phyloP scores from a whole-genome alignment of 2,888 invertebrate genomes.

The Eupithecia inturbata region DNA sequence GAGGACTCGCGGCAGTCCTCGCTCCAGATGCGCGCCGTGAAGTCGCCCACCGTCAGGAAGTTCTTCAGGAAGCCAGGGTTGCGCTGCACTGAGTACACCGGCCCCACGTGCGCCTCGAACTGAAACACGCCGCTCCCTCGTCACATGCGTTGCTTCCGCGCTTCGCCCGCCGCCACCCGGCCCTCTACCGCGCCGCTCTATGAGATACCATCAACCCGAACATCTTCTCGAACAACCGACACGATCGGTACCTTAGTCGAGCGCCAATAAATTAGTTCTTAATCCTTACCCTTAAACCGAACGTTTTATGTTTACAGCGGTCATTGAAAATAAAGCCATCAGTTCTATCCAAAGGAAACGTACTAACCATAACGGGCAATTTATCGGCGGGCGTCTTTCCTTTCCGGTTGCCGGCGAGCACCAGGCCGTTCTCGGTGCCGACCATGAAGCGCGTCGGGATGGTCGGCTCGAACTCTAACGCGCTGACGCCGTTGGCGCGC shows the following conservation, averaged over 20 bases:
- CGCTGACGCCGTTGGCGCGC: slow-evolving; percentile 84
- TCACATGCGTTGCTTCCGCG: background rate
- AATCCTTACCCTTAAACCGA: too few species aligned
- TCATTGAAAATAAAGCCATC: background rate
- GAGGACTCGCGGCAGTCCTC: slow-evolving; percentile 97
- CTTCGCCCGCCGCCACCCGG: background rate
- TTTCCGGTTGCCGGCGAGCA: slow-evolving; percentile 88
- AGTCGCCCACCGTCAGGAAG: slow-evolving; percentile 96
- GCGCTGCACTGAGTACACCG: slow-evolving; percentile 92
- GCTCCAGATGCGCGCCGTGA: slow-evolving; percentile 96
- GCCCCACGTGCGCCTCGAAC: slow-evolving; percentile 90
- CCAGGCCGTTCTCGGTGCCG: slow-evolving; percentile 87
- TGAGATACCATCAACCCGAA: background rate
- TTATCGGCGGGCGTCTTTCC: slow-evolving; percentile 87
- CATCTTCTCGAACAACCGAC: too few species aligned
- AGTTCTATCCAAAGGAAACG: background rate
- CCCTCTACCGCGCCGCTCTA: background rate
- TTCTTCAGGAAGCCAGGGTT: slow-evolving; percentile 97
- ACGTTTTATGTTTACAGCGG: background rate
- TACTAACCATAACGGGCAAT: slow-evolving; percentile 81
- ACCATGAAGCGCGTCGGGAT: slow-evolving; percentile 90
- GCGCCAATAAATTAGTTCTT: too few species aligned
- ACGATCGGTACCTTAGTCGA: too few species aligned
- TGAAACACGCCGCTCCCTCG: slow-evolving; percentile 42
- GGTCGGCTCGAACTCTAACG: slow-evolving; percentile 88